phyloP scores from a whole-genome alignment of 1,140 invertebrate species.

The Leptopilina boulardi region DNA sequence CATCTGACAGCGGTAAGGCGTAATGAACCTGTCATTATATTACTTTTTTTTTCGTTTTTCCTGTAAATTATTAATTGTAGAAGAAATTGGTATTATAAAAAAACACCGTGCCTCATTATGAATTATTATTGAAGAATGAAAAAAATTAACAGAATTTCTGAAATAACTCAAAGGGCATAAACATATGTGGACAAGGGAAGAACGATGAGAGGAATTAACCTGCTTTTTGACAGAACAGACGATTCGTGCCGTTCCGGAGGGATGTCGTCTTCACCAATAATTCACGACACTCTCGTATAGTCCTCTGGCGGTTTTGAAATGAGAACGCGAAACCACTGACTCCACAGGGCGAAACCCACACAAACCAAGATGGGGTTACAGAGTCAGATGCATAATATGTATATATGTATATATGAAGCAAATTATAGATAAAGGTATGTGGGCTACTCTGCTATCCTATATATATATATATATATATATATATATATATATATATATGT shows the following conservation, averaged over 20 bases:
- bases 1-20: too few relatives aligned
- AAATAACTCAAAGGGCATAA: background rate
- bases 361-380: background rate
- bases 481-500: background rate
- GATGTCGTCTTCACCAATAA: slow-evolving; percentile 9
- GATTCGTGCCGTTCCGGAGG: slow-evolving; percentile 23
- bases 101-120: too few relatives aligned
- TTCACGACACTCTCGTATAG: slow-evolving; percentile 10
- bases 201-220: slow-evolving; percentile 18
- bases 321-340: slow-evolving; percentile 19
- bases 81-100: too few relatives aligned
- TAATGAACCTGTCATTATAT: too few relatives aligned
- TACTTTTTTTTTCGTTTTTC: too few relatives aligned
- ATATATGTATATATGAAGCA: background rate
- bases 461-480: background rate
- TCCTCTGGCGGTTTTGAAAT: slow-evolving; percentile 14
- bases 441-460: background rate
- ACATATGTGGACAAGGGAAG: background rate
- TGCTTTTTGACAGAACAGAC: background rate
- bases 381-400: background rate
- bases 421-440: background rate
- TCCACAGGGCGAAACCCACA: slow-evolving; percentile 19
- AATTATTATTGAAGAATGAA: too few relatives aligned
- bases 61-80: too few relatives aligned
- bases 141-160: too few relatives aligned